These are phyloP conservation scores for Epinotia bilunana DNA, from an alignment of 2,888 invertebrate genomes.

Conservation along the genomic window DNA sequence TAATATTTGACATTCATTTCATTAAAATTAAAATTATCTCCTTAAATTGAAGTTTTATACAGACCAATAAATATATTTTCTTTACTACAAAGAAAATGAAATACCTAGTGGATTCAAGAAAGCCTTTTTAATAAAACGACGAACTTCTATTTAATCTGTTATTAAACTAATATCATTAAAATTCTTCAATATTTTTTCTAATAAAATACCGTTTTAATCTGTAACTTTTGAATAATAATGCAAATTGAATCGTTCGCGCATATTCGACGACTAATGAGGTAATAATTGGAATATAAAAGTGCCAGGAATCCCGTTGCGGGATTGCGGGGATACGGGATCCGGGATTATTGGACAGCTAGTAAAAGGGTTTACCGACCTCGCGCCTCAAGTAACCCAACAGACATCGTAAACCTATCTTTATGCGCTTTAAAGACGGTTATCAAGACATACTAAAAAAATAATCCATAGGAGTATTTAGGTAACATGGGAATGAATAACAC, in stretches of 20 bases:
- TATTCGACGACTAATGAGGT: slow-evolving; percentile 3
- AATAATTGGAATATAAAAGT: slow-evolving; percentile 12
- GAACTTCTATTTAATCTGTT: slow-evolving; percentile 5
- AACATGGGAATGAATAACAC: no score
- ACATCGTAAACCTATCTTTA: no score
- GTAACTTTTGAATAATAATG: slow-evolving; percentile 21
- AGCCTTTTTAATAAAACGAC: neutral
- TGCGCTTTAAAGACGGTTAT: no score
- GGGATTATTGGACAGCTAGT: no score
- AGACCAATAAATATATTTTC: neutral
- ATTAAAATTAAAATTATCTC: neutral
- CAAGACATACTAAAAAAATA: no score
- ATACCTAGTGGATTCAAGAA: neutral
- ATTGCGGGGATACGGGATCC: no score
- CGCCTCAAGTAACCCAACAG: no score
- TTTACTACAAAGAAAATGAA: neutral
- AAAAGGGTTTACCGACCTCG: no score
- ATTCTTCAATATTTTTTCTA: slow-evolving; percentile 12
- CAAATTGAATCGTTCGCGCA: slow-evolving; percentile 8
- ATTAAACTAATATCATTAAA: slow-evolving; percentile 2
- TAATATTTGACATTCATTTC: neutral
- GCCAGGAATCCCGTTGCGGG: neutral
- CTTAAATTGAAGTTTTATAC: neutral
- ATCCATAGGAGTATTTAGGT: no score
- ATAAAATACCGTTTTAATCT: slow-evolving; percentile 12